phyloP scores from a whole-genome alignment of 2,888 invertebrate genomes.

The Perizoma flavofasciatum region DNA sequence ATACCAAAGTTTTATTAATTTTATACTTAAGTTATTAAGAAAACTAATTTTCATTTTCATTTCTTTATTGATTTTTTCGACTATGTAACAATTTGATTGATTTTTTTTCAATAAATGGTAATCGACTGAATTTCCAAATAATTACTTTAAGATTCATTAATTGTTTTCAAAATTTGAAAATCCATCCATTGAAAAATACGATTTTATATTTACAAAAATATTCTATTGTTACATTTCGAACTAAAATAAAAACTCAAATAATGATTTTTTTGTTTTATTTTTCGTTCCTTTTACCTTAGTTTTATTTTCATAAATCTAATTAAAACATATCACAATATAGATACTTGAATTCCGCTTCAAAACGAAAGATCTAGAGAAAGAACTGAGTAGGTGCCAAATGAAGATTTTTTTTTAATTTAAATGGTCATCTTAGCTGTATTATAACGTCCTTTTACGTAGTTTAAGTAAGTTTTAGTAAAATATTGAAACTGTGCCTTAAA shows the following conservation, averaged over 20 bases:
- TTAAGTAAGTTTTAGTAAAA: constrained; percentile 67
- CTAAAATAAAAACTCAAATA: constrained; percentile 73
- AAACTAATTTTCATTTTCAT: constrained; percentile 66
- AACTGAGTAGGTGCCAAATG: constrained; percentile 52
- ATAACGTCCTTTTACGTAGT: constrained; percentile 69
- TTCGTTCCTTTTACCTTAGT: constrained; percentile 55
- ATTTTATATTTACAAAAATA: constrained; percentile 73
- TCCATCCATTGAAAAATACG: constrained; percentile 80
- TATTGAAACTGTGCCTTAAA: constrained; percentile 81
- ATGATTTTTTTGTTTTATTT: constrained; percentile 67
- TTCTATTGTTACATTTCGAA: constrained; percentile 80
- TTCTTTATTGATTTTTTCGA: constrained; percentile 53
- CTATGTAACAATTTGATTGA: constrained; percentile 58
- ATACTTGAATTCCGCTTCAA: constrained; percentile 27
- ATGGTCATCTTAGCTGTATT: constrained; percentile 57
- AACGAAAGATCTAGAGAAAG: constrained; percentile 41
- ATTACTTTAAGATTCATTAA: constrained; percentile 31
- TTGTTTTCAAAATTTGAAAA: constrained; percentile 57
- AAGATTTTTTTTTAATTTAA: constrained; percentile 28
- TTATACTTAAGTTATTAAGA: constrained; percentile 77
- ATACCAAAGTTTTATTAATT: constrained; percentile 83
- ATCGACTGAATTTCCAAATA: constrained; percentile 42
- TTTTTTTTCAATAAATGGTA: constrained; percentile 40
- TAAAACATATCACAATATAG: constrained; percentile 69
- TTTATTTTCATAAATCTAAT: constrained; percentile 51